Percentiles rank a stretch among this genome's conserved stretches.
These are phyloP conservation scores for Rhipidura dahli DNA, from an alignment of 2,113 vertebrate genomes.

Conservation along the genomic window DNA sequence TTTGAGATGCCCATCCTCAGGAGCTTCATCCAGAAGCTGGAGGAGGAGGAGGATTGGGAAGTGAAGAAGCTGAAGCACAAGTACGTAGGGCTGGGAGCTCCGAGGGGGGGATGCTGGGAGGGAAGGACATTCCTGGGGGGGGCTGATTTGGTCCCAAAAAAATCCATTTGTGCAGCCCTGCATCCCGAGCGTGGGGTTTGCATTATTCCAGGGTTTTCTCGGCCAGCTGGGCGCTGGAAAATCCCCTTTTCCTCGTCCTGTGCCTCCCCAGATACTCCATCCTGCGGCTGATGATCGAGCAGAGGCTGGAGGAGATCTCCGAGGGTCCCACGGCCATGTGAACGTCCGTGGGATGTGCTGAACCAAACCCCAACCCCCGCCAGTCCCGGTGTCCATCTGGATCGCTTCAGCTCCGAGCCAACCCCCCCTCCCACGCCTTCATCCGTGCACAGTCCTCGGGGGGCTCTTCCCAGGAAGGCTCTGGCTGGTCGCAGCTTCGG, in stretches of 20 bases:
- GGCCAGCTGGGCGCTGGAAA: not conserved
- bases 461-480: not conserved
- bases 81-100: constrained; percentile 14
- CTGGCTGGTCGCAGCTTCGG: not conserved
- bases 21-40: constrained; percentile 95
- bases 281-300: constrained; percentile 85
- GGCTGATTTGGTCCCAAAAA: accelerated
- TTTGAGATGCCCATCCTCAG: constrained; percentile 97
- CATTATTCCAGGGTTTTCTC: accelerated
- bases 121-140: accelerated
- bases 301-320: constrained; percentile 83
- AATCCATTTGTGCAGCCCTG: not conserved
- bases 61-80: constrained; percentile 89
- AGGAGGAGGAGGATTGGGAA: constrained; percentile 94
- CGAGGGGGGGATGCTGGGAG: not conserved
- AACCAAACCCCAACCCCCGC: not conserved
- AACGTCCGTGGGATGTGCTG: not conserved
- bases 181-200: accelerated
- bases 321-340: constrained; percentile 73
- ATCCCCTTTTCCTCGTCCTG: not conserved
- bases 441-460: not conserved
- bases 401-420: not conserved
- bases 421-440: not conserved
- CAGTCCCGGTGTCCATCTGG: accelerated
- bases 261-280: constrained; percentile 74